Base-by-base conservation (phyloP, 1,140 invertebrate species). In the Coboldia fuscipes region DNA sequence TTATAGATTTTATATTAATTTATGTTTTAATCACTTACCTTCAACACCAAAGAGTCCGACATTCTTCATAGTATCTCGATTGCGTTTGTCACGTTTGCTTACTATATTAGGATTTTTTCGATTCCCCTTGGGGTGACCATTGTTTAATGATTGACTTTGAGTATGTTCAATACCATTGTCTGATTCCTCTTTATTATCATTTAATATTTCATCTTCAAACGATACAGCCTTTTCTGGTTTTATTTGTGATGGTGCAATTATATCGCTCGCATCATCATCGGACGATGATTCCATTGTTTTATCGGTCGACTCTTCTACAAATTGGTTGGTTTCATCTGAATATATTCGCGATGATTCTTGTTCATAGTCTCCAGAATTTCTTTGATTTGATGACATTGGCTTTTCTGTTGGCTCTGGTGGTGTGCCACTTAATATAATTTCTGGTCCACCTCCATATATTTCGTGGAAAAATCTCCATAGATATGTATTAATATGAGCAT, bases 401-500 rank as follows among this genome's bases (percentile, higher is more conserved):
- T 32, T 9, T 9, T 6, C 12, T 4, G 7, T 20, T n/a, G 30
- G 17, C 14, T 32, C 16, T 16, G 5, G 12, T 23, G 45, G 47
- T 3, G 56, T 50, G 27, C 52, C 46, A 15, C 50, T 50, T 1
- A 68, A 48, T 19, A 51, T 44, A 3, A 88, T 58, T 48, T 85
- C 81, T 1, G 85, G 85, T 1, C 85, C 85, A 12, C 86, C 85
- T 17, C 80, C 76, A 47, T 93, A 90, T 12, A 80, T 81, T 30
- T 62, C 63, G 31, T 73, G 62, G 46, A 90, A 78, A 54, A 85
- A 89, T 37, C 72, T 64, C 84, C 84, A 93, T 27, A 83, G 60
- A 30, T 81, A 74, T 46, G 81, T 72, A 35, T 77, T 77, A 23
- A 92, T 63, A 44, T 86, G 79, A 6, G 76, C 78, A 55, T 83